Evolutionary conservation across 1,140 invertebrate species (phyloP).

Genomic region (Tetramorium simillimum): DNA sequence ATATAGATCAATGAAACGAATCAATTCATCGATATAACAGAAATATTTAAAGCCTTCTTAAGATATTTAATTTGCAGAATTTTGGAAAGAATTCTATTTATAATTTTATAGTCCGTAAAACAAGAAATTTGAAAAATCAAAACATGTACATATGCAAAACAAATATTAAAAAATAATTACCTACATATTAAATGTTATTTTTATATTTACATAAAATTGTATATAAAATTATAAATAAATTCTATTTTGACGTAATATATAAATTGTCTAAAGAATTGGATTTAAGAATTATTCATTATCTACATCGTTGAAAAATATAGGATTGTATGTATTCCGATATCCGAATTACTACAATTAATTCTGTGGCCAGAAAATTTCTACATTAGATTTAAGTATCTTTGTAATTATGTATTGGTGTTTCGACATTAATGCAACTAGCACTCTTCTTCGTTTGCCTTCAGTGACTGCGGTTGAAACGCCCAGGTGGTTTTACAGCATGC

Average conservation of each 20-base stretch:
- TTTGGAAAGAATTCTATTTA: neutral
- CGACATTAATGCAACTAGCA: conserved; percentile 1
- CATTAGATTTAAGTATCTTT: neutral
- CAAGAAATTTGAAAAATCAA: neutral
- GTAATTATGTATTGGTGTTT: neutral
- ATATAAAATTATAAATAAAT: neutral
- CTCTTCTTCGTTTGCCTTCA: neutral
- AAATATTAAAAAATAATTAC: neutral
- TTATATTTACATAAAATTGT: neutral
- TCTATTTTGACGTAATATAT: neutral
- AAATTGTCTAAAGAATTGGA: neutral
- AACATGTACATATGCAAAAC: neutral
- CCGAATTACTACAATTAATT: neutral
- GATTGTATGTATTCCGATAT: neutral
- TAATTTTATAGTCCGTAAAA: neutral
- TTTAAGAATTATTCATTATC: neutral
- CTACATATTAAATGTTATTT: neutral
- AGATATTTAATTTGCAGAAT: neutral
- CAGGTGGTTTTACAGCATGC: neutral
- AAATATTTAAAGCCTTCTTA: neutral
- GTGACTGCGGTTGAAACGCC: neutral
- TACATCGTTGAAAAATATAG: too few species aligned
- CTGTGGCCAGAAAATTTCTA: neutral
- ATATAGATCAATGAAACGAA: neutral
- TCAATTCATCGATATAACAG: neutral